Base-by-base conservation (phyloP, 2,113 vertebrate species). In the Lophius piscatorius region DNA sequence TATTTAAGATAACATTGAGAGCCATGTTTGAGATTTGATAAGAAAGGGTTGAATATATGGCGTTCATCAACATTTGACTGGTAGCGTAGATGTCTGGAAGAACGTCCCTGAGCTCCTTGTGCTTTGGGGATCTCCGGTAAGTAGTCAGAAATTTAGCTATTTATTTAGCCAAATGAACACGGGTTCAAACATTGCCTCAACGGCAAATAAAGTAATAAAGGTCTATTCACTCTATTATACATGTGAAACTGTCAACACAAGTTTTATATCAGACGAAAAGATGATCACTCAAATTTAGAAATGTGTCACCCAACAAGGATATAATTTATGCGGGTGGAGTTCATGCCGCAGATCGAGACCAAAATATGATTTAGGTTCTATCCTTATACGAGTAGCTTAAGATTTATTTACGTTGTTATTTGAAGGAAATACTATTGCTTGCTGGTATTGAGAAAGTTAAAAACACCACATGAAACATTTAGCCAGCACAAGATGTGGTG, bases 191-290 rank as follows among this genome's bases (percentile, higher is more conserved):
- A 41, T 35, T 26, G 12, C 50, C 22, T 49, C 14, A 50, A 70
- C 56, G 63, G 68, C 52, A 60, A 52, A 60, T 38, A 12, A 31
- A 60, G 41, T 9, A 21, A n/a, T 42, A 70, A 72, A 38, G 54
- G 40, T 39, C 62, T 77, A 68, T 75, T 83, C 76, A 78, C 78
- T 78, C 72, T 67, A 46, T 52, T 22, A 14, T 1, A 20, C 24
- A 35, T 40, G 11, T 46, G 1, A 49, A 62, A 26, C 2, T 24
- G 20, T 9, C 9, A 11, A 23, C 49, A 41, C 2, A 26, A 12
- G 8, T 14, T 42, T 44, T 5, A 10, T 48, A 24, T 24, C 2
- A 26, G 31, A 50, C n/a, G 6, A 46, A 26, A 5, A 28, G 21
- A 44, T 24, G 13, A 45, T 5, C 0, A 11, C 10, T 13, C 14